phyloP scores from a whole-genome alignment of 2,113 vertebrate genomes.

The Chrysochloris asiatica region DNA sequence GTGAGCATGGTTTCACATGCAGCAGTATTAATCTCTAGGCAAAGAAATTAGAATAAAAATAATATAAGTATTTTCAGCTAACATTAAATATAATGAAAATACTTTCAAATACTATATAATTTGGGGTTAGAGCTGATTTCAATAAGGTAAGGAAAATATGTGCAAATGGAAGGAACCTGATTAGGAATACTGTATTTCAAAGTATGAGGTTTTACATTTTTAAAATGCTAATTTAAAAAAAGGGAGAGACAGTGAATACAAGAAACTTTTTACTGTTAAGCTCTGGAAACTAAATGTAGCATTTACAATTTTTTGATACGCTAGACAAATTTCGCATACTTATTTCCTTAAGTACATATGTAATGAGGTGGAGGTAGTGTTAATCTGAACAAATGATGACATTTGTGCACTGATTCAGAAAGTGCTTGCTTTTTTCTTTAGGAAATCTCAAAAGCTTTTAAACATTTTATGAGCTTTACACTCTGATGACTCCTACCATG shows the following conservation, averaged over 20 bases:
- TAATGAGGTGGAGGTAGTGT: conserved; percentile 48
- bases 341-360: conserved; percentile 69
- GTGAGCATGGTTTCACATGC: conserved; percentile 36
- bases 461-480: conserved; percentile 49
- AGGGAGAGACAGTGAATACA: conserved; percentile 58
- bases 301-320: conserved; percentile 78
- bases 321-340: conserved; percentile 68
- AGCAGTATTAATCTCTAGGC: conserved; percentile 46
- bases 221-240: conserved; percentile 65
- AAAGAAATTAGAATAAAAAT: conserved; percentile 28
- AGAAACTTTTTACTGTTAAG: conserved; percentile 73
- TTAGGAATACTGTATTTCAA: conserved; percentile 62
- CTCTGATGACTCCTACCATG: conserved; percentile 14
- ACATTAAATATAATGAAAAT: conserved; percentile 58
- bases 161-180: conserved; percentile 63
- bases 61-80: conserved; percentile 60
- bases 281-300: conserved; percentile 73
- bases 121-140: conserved; percentile 61
- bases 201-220: conserved; percentile 68
- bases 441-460: conserved; percentile 52
- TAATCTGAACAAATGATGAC: conserved; percentile 65
- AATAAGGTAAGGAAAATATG: conserved; percentile 44
- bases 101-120: conserved; percentile 42
- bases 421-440: conserved; percentile 76
- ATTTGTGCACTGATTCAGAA: conserved; percentile 84